A percentile compares a stretch with the other conserved stretches of the same genome.
Conservation (phyloP, 2,888 invertebrate species). For the Autographa gamma region DNA sequence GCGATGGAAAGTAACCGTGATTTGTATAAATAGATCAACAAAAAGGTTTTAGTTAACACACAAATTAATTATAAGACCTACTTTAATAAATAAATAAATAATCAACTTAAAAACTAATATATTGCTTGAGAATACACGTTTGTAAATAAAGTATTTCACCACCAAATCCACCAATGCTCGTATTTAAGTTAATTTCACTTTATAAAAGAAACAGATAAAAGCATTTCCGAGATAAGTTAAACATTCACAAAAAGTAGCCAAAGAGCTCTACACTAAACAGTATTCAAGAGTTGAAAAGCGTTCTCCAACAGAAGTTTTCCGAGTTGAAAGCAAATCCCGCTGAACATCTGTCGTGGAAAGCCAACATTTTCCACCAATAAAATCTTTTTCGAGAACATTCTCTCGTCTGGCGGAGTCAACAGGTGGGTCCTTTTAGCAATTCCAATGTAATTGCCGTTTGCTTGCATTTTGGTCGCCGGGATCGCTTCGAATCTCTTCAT, state of each 20-base stretch:
- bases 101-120: constrained; percentile 38
- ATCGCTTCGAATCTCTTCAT: constrained; percentile 50
- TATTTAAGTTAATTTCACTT: constrained; percentile 19
- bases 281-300: constrained; percentile 70
- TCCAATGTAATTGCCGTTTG: constrained; percentile 82
- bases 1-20: background rate
- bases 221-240: constrained; percentile 60
- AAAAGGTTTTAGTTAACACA: constrained; percentile 3
- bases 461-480: constrained; percentile 60
- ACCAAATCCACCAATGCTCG: background rate
- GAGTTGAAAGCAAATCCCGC: constrained; percentile 73
- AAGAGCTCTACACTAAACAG: constrained; percentile 67
- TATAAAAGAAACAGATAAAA: constrained; percentile 40
- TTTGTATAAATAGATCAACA: background rate
- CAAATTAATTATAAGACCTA: background rate
- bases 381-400: constrained; percentile 80
- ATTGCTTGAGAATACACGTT: constrained; percentile 83
- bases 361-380: constrained; percentile 79
- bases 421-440: constrained; percentile 84
- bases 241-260: constrained; percentile 63
- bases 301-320: constrained; percentile 75
- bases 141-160: constrained; percentile 21
- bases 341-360: constrained; percentile 78
- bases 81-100: background rate
- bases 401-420: constrained; percentile 74